A percentile compares a stretch with the other conserved stretches of the same genome.
These are phyloP conservation scores for Brachyalestes nurse DNA, from an alignment of 2,797 vertebrate genomes.

Conservation along the genomic window DNA sequence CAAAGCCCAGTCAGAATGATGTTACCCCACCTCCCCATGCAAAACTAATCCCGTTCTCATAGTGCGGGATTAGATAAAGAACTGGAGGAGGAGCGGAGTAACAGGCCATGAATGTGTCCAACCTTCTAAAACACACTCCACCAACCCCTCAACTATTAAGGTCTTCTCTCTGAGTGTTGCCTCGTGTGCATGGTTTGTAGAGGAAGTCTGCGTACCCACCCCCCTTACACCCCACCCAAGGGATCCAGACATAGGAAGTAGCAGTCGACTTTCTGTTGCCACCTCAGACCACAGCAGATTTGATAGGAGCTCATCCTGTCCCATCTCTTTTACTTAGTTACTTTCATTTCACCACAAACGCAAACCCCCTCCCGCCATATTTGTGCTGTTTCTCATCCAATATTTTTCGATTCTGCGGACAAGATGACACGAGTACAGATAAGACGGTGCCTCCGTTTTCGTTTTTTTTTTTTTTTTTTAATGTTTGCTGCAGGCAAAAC, in stretches of 20 bases:
- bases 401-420: background rate
- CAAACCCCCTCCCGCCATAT: background rate
- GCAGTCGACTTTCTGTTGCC: constrained; percentile 74
- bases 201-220: background rate
- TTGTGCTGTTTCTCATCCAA: background rate
- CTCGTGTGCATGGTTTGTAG: background rate
- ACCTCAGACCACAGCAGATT: constrained; percentile 41
- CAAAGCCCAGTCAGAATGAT: no score
- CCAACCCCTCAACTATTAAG: background rate
- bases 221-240: background rate
- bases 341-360: constrained; percentile 37
- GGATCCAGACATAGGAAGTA: constrained; percentile 50
- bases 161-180: background rate
- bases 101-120: background rate
- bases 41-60: no score
- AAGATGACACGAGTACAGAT: background rate
- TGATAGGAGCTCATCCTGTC: background rate
- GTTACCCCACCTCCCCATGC: no score
- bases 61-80: background rate
- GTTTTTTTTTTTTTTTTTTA: background rate
- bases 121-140: background rate
- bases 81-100: background rate
- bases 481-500: background rate
- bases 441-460: background rate
- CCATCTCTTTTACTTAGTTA: background rate